phyloP scores from a whole-genome alignment of 1,140 invertebrate species.

The Drosophila albomicans region DNA sequence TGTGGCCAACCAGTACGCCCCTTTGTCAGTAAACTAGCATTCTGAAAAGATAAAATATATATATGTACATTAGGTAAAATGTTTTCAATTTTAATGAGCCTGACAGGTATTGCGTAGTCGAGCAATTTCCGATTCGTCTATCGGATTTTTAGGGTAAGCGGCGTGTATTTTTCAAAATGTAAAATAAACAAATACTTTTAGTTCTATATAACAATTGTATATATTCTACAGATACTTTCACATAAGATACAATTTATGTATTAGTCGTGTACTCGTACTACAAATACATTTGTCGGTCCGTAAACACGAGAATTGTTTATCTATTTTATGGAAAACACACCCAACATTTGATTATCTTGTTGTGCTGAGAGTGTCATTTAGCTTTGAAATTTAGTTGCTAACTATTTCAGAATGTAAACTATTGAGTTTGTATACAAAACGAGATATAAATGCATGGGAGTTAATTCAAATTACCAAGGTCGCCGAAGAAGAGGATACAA shows the following conservation, averaged over 20 bases:
- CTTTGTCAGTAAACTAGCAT: conserved; percentile 86
- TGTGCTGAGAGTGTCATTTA: conserved; percentile 12
- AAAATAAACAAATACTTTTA: conserved; percentile 15
- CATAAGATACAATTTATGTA: conserved; percentile 2
- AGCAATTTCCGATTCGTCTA: neutral
- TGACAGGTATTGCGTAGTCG: neutral
- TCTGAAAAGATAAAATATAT: conserved; percentile 64
- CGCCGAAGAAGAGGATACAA: neutral
- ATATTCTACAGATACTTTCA: neutral
- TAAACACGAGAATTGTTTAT: conserved; percentile 15
- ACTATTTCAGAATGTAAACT: neutral
- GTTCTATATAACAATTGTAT: neutral
- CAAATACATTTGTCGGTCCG: neutral
- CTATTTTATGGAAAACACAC: conserved; percentile 5
- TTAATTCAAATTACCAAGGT: neutral
- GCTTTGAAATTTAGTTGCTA: conserved; percentile 12
- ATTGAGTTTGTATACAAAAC: neutral
- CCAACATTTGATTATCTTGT: conserved; percentile 21
- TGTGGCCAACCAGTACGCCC: conserved; percentile 97
- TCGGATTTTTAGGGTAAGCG: neutral
- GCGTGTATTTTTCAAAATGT: conserved; percentile 3
- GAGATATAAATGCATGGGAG: neutral
- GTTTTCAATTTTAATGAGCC: neutral
- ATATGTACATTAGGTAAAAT: neutral
- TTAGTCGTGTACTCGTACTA: conserved; percentile 2